Evolutionary conservation across 2,797 vertebrate species (phyloP).

Genomic region (Hoplostethus mediterraneus): DNA sequence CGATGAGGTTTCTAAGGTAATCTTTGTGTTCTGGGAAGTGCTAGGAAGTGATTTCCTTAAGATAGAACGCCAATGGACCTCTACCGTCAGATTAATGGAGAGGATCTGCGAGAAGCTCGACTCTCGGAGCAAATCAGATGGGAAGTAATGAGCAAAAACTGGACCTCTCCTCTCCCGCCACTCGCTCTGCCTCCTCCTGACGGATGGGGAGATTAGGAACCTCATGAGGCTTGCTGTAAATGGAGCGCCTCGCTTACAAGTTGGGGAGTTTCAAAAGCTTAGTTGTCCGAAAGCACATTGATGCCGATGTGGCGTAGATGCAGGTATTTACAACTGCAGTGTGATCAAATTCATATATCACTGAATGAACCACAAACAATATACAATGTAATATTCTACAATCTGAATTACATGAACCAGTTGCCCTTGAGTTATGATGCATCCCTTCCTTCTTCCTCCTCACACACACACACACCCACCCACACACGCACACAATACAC

Average conservation of each 20-base stretch:
- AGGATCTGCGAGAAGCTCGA: slow-evolving; percentile 72
- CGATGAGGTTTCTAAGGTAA: slow-evolving; percentile 6
- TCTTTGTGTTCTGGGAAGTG: slow-evolving; percentile 17
- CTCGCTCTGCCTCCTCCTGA: slow-evolving; percentile 70
- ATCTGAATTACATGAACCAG: slow-evolving; percentile 29
- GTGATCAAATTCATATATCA: slow-evolving; percentile 54
- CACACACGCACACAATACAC: slow-evolving; percentile 42
- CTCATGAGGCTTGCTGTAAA: slow-evolving; percentile 85
- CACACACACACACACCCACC: slow-evolving; percentile 7
- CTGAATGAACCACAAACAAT: slow-evolving; percentile 46
- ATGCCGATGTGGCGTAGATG: no score
- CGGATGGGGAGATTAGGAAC: slow-evolving; percentile 85
- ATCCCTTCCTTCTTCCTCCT: neutral
- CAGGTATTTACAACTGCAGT: slow-evolving; percentile 8
- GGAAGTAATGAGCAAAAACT: slow-evolving; percentile 85
- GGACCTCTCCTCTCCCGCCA: slow-evolving; percentile 69
- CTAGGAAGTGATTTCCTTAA: slow-evolving; percentile 47
- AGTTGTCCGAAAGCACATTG: slow-evolving; percentile 25
- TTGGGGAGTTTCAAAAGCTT: slow-evolving; percentile 20
- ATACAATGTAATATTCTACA: slow-evolving; percentile 24
- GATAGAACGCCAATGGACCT: slow-evolving; percentile 74
- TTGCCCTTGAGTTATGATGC: slow-evolving; percentile 46
- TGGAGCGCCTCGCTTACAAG: slow-evolving; percentile 53
- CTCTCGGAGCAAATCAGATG: slow-evolving; percentile 78
- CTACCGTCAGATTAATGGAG: slow-evolving; percentile 80